Evolutionary conservation across 2,888 invertebrate genomes (phyloP).

Genomic region (Sussaba pulchella): DNA sequence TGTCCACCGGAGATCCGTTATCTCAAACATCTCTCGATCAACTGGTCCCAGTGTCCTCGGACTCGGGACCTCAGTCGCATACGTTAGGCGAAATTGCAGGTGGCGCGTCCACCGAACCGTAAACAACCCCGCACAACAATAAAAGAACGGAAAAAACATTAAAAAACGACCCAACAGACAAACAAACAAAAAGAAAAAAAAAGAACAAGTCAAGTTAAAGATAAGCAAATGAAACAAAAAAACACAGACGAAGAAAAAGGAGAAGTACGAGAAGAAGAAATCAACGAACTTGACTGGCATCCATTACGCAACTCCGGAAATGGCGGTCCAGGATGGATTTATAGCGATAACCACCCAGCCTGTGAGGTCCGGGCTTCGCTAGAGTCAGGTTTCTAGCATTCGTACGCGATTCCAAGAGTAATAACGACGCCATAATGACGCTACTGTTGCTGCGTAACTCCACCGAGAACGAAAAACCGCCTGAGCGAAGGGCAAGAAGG

Average conservation of each 20-base stretch:
- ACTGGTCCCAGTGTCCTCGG: constrained; percentile 14
- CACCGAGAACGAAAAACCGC: too few species aligned
- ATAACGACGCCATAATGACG: constrained; percentile 38
- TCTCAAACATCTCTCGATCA: neutral
- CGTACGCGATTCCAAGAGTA: constrained; percentile 38
- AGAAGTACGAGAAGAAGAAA: constrained; percentile 21
- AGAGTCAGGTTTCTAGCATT: constrained; percentile 7
- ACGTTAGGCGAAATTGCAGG: constrained; percentile 25
- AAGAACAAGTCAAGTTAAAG: neutral
- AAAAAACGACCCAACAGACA: too few species aligned
- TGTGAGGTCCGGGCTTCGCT: constrained; percentile 23
- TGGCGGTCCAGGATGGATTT: constrained; percentile 55
- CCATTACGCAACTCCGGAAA: constrained; percentile 55
- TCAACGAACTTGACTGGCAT: constrained; percentile 37
- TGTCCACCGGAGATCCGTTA: neutral
- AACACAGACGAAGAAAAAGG: constrained; percentile 3
- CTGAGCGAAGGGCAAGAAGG: too few species aligned
- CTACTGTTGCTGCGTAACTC: constrained; percentile 7
- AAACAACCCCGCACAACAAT: constrained; percentile 35
- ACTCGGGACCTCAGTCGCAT: neutral
- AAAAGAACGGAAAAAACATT: neutral
- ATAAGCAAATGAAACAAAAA: constrained; percentile 6
- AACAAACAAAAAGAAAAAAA: neutral
- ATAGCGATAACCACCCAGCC: constrained; percentile 30
- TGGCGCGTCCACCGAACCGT: constrained; percentile 37